Conservation (phyloP, 1,140 invertebrate species). For the Cherax quadricarinatus region DNA sequence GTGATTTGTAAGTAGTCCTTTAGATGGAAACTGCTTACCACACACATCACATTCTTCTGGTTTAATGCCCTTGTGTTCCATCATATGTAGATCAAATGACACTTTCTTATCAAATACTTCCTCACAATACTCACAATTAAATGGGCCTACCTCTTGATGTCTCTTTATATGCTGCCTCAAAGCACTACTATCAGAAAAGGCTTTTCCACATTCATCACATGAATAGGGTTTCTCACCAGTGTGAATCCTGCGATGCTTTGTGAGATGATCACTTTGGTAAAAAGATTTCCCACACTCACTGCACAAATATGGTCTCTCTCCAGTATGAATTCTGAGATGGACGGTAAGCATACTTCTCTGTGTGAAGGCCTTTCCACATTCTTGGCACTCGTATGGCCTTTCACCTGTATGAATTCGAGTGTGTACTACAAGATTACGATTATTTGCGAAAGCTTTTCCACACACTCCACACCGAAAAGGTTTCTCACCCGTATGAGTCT, state of each 20-base stretch:
- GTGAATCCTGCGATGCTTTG: conserved; percentile 75
- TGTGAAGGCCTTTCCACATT: conserved; percentile 79
- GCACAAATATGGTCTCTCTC: conserved; percentile 89
- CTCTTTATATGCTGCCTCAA: conserved; percentile 75
- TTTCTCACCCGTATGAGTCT: conserved; percentile 79
- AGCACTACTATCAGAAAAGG: conserved; percentile 81
- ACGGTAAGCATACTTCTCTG: conserved; percentile 85
- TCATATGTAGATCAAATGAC: conserved; percentile 79
- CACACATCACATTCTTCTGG: conserved; percentile 77
- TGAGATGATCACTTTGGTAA: conserved; percentile 61
- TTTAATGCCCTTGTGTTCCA: conserved; percentile 77
- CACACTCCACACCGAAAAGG: conserved; percentile 75
- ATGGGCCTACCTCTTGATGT: conserved; percentile 63
- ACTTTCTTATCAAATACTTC: conserved; percentile 68
- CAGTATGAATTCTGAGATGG: conserved; percentile 91
- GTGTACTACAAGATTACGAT: conserved; percentile 78
- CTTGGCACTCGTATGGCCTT: conserved; percentile 74
- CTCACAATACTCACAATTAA: conserved; percentile 58
- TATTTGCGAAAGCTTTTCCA: conserved; percentile 77
- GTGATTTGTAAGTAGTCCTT: conserved; percentile 64
- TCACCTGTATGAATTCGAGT: conserved; percentile 81
- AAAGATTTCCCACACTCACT: conserved; percentile 65
- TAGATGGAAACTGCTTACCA: conserved; percentile 70
- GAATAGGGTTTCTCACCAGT: conserved; percentile 63
- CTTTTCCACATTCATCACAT: conserved; percentile 82